Evolutionary conservation across 2,113 vertebrate species (phyloP).

Genomic region (Sterrhoptilus dennistouni): DNA sequence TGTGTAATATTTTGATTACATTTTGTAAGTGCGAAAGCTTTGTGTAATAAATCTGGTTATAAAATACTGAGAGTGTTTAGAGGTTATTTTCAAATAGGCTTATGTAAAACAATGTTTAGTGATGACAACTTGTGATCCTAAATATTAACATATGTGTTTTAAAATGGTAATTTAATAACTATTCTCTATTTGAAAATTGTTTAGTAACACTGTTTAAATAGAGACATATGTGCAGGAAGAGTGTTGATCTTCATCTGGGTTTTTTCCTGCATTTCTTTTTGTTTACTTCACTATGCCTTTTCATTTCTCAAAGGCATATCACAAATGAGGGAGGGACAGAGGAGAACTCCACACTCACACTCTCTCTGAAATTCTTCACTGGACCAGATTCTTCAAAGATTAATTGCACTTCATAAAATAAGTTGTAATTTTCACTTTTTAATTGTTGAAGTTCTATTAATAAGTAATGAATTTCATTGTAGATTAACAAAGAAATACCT

Average conservation of each 20-base stretch:
- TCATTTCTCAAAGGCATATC: neutral
- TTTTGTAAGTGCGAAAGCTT: neutral
- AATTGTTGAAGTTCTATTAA: neutral
- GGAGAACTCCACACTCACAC: neutral
- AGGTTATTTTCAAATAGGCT: neutral
- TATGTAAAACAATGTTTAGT: neutral
- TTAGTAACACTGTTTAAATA: neutral
- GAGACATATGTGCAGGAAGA: neutral
- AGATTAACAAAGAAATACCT: neutral
- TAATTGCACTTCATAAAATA: neutral
- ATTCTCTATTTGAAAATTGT: neutral
- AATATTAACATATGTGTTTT: constrained; percentile 4
- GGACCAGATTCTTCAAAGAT: neutral
- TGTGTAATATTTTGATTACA: neutral
- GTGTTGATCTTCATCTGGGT: neutral
- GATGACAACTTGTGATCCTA: neutral
- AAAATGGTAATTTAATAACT: neutral
- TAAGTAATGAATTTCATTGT: neutral
- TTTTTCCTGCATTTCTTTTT: neutral
- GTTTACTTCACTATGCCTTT: neutral
- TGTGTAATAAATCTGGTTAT: neutral
- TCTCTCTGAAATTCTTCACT: neutral
- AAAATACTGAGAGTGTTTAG: neutral
- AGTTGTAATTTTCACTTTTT: accelerated
- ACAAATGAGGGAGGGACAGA: neutral